A percentile compares a stretch with the other conserved stretches of the same genome.
These are phyloP conservation scores for Coregonus ussuriensis DNA, from an alignment of 2,797 vertebrate species.

Conservation along the genomic window DNA sequence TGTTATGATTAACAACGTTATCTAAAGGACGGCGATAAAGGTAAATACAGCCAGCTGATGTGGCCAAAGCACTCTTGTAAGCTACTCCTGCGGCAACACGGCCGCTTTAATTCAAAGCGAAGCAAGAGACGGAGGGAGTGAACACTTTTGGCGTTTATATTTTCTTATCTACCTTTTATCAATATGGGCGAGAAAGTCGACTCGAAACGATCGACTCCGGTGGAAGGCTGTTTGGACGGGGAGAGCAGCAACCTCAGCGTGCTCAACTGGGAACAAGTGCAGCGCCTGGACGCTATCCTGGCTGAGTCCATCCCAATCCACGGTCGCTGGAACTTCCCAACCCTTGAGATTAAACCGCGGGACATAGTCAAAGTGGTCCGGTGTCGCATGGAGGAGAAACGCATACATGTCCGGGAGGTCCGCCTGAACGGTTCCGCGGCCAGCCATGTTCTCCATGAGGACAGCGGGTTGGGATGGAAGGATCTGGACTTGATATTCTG, in stretches of 20 bases:
- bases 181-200: slow-evolving; percentile 82
- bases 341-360: slow-evolving; percentile 91
- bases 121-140: slow-evolving; percentile 12
- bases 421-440: slow-evolving; percentile 95
- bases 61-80: background rate
- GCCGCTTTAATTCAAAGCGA: background rate
- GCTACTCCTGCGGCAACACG: slow-evolving; percentile 18
- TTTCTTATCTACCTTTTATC: slow-evolving; percentile 39
- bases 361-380: slow-evolving; percentile 95
- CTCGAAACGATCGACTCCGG: slow-evolving; percentile 29
- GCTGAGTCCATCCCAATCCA: slow-evolving; percentile 95
- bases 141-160: slow-evolving; percentile 33
- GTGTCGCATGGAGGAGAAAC: slow-evolving; percentile 88
- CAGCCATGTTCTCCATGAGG: slow-evolving; percentile 95
- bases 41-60: slow-evolving; percentile 41
- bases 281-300: slow-evolving; percentile 90
- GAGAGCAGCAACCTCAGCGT: slow-evolving; percentile 86
- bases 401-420: slow-evolving; percentile 91
- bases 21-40: slow-evolving; percentile 3
- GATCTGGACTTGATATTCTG: slow-evolving; percentile 99
- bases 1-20: slow-evolving; percentile 35
- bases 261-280: slow-evolving; percentile 98
- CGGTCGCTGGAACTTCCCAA: slow-evolving; percentile 96
- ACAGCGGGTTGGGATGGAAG: slow-evolving; percentile 97
- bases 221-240: slow-evolving; percentile 51